Evolutionary conservation across 2,113 vertebrate species (phyloP).

Genomic region (Aphelocoma coerulescens): DNA sequence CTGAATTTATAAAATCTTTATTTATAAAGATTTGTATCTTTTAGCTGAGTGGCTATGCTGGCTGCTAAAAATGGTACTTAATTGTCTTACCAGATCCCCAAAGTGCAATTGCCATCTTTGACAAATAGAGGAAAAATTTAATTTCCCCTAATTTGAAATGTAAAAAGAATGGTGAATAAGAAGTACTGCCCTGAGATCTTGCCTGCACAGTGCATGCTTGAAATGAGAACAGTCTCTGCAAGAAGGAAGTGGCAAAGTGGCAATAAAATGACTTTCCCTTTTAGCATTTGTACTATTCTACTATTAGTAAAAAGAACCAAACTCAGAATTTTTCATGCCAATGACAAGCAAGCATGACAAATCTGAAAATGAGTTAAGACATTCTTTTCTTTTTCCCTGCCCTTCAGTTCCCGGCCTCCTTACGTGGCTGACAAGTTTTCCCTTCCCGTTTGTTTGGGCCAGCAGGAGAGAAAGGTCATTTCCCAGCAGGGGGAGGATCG

Average conservation of each 20-base stretch:
- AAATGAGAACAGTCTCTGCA: not conserved
- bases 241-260: not conserved
- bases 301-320: not conserved
- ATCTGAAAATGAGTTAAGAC: not conserved
- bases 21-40: not conserved
- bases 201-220: not conserved
- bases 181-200: not conserved
- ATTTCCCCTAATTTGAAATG: slow-evolving; percentile 7
- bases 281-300: not conserved
- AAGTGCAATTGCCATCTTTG: not conserved
- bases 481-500: not conserved
- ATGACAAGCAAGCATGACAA: not conserved
- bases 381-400: not conserved
- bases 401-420: not conserved
- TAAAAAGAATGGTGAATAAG: not conserved
- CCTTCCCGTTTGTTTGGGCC: not conserved
- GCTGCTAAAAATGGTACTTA: not conserved
- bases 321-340: not conserved
- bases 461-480: not conserved
- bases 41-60: not conserved
- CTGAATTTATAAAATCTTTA: slow-evolving; percentile 2
- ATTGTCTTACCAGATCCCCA: not conserved
- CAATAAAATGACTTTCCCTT: not conserved
- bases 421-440: not conserved
- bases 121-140: slow-evolving; percentile 10